A percentile compares a stretch with the other conserved stretches of the same genome.
These are phyloP conservation scores for Pterois miles DNA, from an alignment of 2,797 vertebrate genomes.

Conservation along the genomic window DNA sequence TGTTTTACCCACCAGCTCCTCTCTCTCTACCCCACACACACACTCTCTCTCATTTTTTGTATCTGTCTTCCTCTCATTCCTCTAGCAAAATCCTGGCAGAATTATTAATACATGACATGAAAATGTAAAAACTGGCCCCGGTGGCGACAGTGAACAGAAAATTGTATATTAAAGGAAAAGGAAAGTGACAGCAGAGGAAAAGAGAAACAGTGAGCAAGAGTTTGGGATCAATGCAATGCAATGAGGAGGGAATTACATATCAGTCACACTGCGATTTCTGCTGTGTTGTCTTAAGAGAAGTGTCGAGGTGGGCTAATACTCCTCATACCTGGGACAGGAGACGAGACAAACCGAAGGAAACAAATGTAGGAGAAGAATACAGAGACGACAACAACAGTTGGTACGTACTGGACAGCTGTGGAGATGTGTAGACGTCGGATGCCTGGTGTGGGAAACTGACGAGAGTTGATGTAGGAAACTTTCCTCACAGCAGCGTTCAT, in stretches of 20 bases:
- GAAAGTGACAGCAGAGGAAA: slow-evolving; percentile 55
- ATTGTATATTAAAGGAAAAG: slow-evolving; percentile 58
- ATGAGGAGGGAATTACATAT: slow-evolving; percentile 28
- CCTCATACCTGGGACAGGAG: slow-evolving; percentile 1
- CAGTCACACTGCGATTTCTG: slow-evolving; percentile 46
- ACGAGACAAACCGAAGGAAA: not conserved
- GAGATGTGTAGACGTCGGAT: slow-evolving; percentile 90
- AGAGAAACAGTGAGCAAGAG: slow-evolving; percentile 10
- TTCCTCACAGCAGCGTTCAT: slow-evolving; percentile 92
- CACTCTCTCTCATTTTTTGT: slow-evolving; percentile 18
- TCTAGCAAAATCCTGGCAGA: slow-evolving; percentile 62
- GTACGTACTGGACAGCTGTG: slow-evolving; percentile 92
- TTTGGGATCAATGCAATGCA: slow-evolving; percentile 22
- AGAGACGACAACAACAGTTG: not conserved
- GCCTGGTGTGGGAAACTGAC: slow-evolving; percentile 93
- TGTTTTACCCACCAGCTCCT: slow-evolving; percentile 51
- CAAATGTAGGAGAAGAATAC: not conserved
- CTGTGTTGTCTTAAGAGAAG: slow-evolving; percentile 43
- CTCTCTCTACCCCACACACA: not conserved
- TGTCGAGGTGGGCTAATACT: slow-evolving; percentile 30
- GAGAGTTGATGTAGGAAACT: slow-evolving; percentile 97
- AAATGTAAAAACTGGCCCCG: slow-evolving; percentile 71
- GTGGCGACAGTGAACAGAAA: slow-evolving; percentile 60
- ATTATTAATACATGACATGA: slow-evolving; percentile 76
- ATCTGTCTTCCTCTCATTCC: slow-evolving; percentile 47